These are phyloP conservation scores for Leucophenga maculata DNA, from an alignment of 2,888 invertebrate species.

Conservation along the genomic window DNA sequence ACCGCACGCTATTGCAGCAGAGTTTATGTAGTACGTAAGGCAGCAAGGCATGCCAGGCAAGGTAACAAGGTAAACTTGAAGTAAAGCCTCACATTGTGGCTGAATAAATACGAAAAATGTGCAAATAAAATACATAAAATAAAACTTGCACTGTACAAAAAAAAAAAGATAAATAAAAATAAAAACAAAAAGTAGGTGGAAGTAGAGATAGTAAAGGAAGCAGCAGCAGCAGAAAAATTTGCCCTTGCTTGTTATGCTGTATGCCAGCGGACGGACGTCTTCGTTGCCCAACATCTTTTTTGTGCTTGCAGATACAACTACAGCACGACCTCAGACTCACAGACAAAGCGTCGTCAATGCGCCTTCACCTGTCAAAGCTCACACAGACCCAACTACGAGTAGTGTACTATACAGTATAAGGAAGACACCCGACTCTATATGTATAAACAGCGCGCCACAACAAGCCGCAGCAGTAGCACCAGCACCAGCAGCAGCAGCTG, in stretches of 20 bases:
- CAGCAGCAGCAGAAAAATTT: neutral
- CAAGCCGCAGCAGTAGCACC: neutral
- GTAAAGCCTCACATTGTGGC: conserved; percentile 21
- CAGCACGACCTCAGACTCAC: conserved; percentile 23
- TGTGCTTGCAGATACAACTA: conserved; percentile 22
- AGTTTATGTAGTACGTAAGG: neutral
- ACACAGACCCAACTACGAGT: conserved; percentile 25
- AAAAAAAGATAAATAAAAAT: neutral
- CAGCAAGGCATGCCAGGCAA: neutral
- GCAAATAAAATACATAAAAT: conserved; percentile 5
- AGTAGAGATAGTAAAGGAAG: neutral
- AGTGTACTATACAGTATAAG: no score
- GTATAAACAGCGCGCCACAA: neutral
- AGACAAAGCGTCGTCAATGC: conserved; percentile 43
- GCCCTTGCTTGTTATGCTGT: neutral
- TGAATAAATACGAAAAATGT: conserved; percentile 14
- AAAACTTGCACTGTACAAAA: conserved; percentile 16
- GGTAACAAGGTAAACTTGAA: conserved; percentile 35
- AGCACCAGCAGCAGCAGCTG: conserved; percentile 6
- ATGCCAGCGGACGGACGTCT: no score
- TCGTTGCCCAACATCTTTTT: conserved; percentile 37
- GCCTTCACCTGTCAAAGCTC: conserved; percentile 47
- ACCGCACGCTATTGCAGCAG: neutral
- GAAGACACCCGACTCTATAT: conserved; percentile 13
- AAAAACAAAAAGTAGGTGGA: conserved; percentile 7